These are phyloP conservation scores for Hypolimnas misippus DNA, from an alignment of 2,888 invertebrate genomes.

Conservation along the genomic window DNA sequence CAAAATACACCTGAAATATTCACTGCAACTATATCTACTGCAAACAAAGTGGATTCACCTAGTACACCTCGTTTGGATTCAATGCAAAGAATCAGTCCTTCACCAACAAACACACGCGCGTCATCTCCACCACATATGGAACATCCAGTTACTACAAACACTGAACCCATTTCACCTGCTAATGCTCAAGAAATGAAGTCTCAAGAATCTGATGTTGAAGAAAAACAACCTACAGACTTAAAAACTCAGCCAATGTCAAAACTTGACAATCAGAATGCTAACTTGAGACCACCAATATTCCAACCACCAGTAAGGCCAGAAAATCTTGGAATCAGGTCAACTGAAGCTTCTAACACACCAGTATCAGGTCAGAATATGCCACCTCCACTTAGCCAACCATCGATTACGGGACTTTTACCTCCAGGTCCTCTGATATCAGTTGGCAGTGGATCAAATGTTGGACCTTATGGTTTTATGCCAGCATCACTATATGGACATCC, in stretches of 20 bases:
- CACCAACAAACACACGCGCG: slow-evolving; percentile 69
- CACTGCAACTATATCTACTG: slow-evolving; percentile 76
- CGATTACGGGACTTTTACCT: slow-evolving; percentile 82
- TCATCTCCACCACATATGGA: slow-evolving; percentile 76
- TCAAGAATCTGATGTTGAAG: slow-evolving; percentile 69
- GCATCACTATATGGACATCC: slow-evolving; percentile 71
- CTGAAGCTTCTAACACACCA: slow-evolving; percentile 63
- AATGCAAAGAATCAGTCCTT: slow-evolving; percentile 75
- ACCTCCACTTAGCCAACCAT: slow-evolving; percentile 81
- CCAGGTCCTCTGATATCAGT: slow-evolving; percentile 85
- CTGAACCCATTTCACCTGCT: slow-evolving; percentile 76
- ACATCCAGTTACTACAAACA: slow-evolving; percentile 68
- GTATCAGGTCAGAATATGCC: slow-evolving; percentile 73
- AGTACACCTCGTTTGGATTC: slow-evolving; percentile 72
- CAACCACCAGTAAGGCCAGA: slow-evolving; percentile 72
- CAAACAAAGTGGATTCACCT: slow-evolving; percentile 73
- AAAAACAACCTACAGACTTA: slow-evolving; percentile 76
- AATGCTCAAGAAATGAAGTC: slow-evolving; percentile 72
- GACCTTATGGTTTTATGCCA: slow-evolving; percentile 86
- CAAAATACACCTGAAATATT: slow-evolving; percentile 79
- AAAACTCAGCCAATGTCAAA: slow-evolving; percentile 72
- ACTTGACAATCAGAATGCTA: slow-evolving; percentile 59
- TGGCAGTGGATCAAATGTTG: slow-evolving; percentile 82
- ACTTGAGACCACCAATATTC: slow-evolving; percentile 65
- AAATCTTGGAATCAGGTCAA: slow-evolving; percentile 69